Conservation (phyloP, 1,140 invertebrate genomes). For the Scylla paramamosain region DNA sequence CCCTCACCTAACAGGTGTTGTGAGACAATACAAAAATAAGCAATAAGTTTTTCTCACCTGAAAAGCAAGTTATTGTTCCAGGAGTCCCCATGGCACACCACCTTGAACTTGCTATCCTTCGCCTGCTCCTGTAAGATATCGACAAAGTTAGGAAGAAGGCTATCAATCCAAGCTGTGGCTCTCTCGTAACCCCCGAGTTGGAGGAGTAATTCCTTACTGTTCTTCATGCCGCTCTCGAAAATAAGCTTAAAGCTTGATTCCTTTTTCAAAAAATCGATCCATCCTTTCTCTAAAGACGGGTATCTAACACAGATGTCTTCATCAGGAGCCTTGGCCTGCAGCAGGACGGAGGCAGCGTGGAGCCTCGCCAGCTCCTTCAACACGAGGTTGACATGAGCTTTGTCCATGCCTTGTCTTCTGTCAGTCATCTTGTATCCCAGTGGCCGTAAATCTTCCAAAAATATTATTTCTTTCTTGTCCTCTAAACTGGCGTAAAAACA, state of each 20-base stretch:
- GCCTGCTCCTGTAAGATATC: constrained; percentile 38
- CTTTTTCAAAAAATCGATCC: constrained; percentile 45
- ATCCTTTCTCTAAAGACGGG: constrained; percentile 50
- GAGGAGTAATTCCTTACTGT: constrained; percentile 1
- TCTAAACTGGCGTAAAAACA: constrained; percentile 33
- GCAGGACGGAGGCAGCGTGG: constrained; percentile 39
- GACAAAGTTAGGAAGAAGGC: constrained; percentile 17
- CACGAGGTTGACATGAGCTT: constrained; percentile 30
- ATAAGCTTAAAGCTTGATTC: constrained; percentile 8
- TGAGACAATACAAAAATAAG: too few species aligned
- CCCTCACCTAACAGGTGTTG: too few species aligned
- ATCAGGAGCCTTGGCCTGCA: not conserved
- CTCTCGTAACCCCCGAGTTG: constrained; percentile 56
- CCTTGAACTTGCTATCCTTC: not conserved
- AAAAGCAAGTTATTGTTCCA: constrained; percentile 59
- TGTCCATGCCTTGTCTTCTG: constrained; percentile 37
- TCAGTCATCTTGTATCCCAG: constrained; percentile 30
- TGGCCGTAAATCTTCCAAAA: constrained; percentile 40
- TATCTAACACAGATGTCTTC: constrained; percentile 25
- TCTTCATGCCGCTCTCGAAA: not conserved
- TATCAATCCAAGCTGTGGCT: constrained; percentile 44
- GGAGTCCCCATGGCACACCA: constrained; percentile 52
- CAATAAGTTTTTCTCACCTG: constrained; percentile 25
- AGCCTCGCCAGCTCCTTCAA: constrained; percentile 54
- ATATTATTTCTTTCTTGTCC: constrained; percentile 10